phyloP scores from a whole-genome alignment of 2,113 vertebrate genomes.

The Pithys albifrons region DNA sequence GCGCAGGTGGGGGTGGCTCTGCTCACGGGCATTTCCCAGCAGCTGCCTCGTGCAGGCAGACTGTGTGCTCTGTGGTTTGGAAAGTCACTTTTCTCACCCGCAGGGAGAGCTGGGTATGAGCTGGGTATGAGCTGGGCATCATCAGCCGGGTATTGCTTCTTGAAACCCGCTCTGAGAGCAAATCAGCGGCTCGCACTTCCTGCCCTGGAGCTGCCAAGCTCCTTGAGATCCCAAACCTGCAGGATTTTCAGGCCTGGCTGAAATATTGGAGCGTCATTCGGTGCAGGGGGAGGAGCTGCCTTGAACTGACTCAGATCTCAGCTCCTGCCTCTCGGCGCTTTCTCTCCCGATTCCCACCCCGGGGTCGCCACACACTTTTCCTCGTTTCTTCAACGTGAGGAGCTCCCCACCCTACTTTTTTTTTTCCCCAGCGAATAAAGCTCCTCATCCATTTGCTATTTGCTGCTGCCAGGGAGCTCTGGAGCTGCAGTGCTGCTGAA shows the following conservation, averaged over 20 bases:
- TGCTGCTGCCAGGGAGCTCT: neutral
- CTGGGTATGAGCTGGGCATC: too few species aligned
- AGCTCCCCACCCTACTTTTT: conserved; percentile 30
- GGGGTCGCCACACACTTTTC: neutral
- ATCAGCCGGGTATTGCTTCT: conserved; percentile 31
- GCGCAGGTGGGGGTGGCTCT: neutral
- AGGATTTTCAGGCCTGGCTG: neutral
- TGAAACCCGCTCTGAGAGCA: neutral
- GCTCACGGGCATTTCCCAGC: neutral
- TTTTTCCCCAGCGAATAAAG: neutral
- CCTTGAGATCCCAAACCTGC: neutral
- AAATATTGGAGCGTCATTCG: conserved; percentile 8
- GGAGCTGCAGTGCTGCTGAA: neutral
- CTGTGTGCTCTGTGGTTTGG: conserved; percentile 1
- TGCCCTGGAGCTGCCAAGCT: neutral
- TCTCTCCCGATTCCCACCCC: neutral
- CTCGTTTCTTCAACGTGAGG: conserved; percentile 1
- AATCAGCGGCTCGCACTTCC: conserved; percentile 6
- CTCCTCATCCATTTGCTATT: neutral
- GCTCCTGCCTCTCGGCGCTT: neutral
- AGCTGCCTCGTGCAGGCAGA: neutral
- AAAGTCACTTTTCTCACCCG: conserved; percentile 32
- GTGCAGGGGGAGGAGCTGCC: conserved; percentile 42
- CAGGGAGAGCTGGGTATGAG: conserved; percentile 6
- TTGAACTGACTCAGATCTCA: neutral